A percentile compares a stretch with the other conserved stretches of the same genome.
These are phyloP conservation scores for Pristionchus entomophagus DNA, from an alignment of 2,888 invertebrate genomes.

Conservation along the genomic window DNA sequence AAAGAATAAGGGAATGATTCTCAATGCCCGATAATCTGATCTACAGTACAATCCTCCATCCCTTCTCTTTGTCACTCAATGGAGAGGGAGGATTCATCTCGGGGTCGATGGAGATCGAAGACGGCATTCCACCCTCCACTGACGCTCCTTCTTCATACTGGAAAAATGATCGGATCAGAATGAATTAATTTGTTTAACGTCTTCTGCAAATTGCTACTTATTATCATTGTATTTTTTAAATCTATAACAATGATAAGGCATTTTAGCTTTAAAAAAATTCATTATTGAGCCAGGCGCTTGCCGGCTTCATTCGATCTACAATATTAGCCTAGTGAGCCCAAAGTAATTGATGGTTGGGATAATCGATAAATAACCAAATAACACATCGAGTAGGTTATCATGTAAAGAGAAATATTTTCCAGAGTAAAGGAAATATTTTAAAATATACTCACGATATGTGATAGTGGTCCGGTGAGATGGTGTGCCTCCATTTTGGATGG, in stretches of 20 bases:
- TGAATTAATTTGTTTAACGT: no score
- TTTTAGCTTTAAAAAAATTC: no score
- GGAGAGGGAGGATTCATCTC: conserved; percentile 44
- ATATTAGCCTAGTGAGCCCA: no score
- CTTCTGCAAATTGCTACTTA: no score
- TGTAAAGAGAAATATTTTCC: not conserved
- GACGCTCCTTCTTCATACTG: not conserved
- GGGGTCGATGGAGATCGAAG: not conserved
- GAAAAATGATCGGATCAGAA: not conserved
- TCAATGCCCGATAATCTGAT: not conserved
- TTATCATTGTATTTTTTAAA: no score
- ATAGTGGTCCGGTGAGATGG: conserved; percentile 34
- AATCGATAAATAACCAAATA: no score
- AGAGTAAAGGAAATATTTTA: no score
- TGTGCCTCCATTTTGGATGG: not conserved
- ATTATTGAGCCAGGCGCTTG: no score
- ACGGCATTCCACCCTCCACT: not conserved
- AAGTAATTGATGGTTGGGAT: no score
- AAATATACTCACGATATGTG: conserved; percentile 26
- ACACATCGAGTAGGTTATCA: not conserved
- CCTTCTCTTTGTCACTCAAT: conserved; percentile 1
- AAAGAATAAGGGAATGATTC: not conserved
- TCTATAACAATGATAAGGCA: no score
- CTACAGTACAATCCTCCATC: not conserved
- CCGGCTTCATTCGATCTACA: no score